Evolutionary conservation across 2,888 invertebrate genomes (phyloP), one percentile per base, ranked within the genome.

Genomic region (Chamaedrilus cognettii): DNA sequence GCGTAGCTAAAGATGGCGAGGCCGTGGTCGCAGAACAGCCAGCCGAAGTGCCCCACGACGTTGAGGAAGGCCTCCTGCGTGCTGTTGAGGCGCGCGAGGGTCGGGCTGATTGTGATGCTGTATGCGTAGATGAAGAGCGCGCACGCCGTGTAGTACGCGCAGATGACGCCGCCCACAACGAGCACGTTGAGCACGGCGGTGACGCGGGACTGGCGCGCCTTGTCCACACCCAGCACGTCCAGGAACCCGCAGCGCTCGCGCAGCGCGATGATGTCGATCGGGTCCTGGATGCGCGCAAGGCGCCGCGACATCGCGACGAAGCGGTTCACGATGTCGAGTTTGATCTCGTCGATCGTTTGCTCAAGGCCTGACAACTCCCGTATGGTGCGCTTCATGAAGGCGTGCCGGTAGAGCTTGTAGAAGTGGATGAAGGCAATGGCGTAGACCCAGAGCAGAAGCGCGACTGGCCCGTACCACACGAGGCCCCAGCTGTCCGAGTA

Each of bases 391-490:
- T 62, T 49, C 15, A 63, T 30, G 66, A 66, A 66, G 15, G 57
- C 32, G 30, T 56, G 55, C 15, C 55, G 55, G 58, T 66, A 66
- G 30, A 66, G 63, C 61, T 66, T 66, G 58, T 63, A 66, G 33
- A 66, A 66, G 63, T 66, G 66, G 4, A 66, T 31, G 26, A 66
- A 31, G 4, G 55, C 62, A 49, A 63, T 63, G 49, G 61, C 30
- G 51, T 66, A 66, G 32, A 66, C 52, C 33, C 65, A 57, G 61
- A 62, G 57, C 62, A 66, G 55, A 11, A 66, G 50, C 1, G 58
- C 66, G 11, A 66, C 33, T 4, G 66, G 66, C 34, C 66, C 66
- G 57, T 63, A 66, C 66, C 66, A 66, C 31, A 66, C 56, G 33
- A 66, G 35, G 30, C 63, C 57, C 33, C 49, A 66, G 33, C 32